Conservation (phyloP, 2,888 invertebrate genomes). For the Diarsia mendica region DNA sequence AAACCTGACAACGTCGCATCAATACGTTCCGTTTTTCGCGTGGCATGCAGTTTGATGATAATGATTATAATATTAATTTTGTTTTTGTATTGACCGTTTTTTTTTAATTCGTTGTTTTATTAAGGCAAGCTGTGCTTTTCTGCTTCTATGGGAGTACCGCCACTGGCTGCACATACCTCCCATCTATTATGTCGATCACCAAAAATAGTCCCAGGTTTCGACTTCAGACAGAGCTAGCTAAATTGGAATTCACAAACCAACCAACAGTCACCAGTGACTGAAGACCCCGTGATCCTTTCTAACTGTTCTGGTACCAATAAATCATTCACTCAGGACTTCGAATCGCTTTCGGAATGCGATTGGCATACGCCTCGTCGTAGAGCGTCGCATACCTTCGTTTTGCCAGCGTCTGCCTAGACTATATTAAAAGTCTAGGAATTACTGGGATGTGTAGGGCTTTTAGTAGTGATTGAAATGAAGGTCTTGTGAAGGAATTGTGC, state of each 20-base stretch:
- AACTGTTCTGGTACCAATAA: conserved; percentile 24
- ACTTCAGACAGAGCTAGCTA: neutral
- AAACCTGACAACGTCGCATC: too few species aligned
- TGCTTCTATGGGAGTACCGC: too few species aligned
- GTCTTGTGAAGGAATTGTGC: neutral
- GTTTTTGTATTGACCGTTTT: too few species aligned
- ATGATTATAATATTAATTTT: too few species aligned
- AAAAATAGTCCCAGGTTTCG: neutral
- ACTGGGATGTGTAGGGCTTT: conserved; percentile 11
- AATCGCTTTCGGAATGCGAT: conserved; percentile 35
- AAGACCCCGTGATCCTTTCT: neutral
- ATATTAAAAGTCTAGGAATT: conserved; percentile 33
- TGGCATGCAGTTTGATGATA: too few species aligned
- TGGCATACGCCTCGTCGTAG: conserved; percentile 30
- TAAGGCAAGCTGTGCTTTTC: too few species aligned
- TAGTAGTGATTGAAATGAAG: conserved; percentile 14
- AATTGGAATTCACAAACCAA: neutral
- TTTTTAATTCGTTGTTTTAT: too few species aligned
- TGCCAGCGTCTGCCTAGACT: conserved; percentile 17
- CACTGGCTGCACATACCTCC: neutral
- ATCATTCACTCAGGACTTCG: conserved; percentile 35
- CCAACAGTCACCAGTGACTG: neutral
- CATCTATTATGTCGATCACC: neutral
- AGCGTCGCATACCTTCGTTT: conserved; percentile 12
- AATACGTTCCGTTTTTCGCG: too few species aligned